Percentiles rank a stretch among this genome's conserved stretches.
phyloP scores from a whole-genome alignment of 1,140 invertebrate species.

The Atta texana region DNA sequence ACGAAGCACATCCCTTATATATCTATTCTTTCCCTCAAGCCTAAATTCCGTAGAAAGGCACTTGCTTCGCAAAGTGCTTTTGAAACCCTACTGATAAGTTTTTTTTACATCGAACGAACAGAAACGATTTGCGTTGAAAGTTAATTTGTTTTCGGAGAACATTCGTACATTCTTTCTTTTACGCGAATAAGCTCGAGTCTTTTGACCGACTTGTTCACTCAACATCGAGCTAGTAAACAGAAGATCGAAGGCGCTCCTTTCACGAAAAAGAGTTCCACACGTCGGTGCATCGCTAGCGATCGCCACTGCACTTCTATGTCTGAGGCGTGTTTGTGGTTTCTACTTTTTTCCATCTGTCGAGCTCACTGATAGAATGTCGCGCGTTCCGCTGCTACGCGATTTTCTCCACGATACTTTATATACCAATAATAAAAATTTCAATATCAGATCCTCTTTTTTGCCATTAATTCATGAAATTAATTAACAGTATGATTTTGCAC shows the following conservation, averaged over 20 bases:
- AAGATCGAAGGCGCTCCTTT: not conserved
- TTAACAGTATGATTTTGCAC: not conserved
- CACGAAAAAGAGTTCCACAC: constrained; percentile 17
- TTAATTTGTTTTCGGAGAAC: constrained; percentile 41
- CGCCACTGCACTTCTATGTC: constrained; percentile 16
- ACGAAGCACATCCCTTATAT: too few relatives aligned
- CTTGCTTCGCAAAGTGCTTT: not conserved
- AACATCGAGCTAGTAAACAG: constrained; percentile 14
- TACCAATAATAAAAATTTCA: not conserved
- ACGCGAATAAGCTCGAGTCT: constrained; percentile 11
- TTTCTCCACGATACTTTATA: not conserved
- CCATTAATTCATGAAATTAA: not conserved
- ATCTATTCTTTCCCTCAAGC: not conserved
- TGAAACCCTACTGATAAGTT: not conserved
- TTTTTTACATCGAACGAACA: not conserved
- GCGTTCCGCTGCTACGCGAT: not conserved
- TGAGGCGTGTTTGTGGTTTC: not conserved
- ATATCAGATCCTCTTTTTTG: not conserved
- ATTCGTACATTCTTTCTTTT: constrained; percentile 5
- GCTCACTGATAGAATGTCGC: not conserved
- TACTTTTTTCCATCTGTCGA: not conserved
- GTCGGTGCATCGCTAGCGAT: constrained; percentile 20
- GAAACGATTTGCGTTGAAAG: not conserved
- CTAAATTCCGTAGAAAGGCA: not conserved
- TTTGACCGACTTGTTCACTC: constrained; percentile 25